These are phyloP conservation scores for Phylloscopus collybita DNA, from an alignment of 2,797 vertebrate genomes.

Conservation along the genomic window DNA sequence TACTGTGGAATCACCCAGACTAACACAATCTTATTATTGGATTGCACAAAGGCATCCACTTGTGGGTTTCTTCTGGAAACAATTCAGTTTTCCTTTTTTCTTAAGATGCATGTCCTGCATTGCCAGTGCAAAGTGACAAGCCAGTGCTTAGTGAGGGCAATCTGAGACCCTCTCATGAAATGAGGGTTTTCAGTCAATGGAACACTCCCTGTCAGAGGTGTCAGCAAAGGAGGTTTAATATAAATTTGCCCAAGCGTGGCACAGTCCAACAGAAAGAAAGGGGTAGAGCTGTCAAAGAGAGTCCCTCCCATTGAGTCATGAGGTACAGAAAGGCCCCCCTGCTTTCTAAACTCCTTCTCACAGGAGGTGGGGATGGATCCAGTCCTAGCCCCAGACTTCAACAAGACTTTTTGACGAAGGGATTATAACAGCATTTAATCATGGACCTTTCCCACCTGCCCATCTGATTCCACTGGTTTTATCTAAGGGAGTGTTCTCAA, in stretches of 20 bases:
- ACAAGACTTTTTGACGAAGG: neutral
- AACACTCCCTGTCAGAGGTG: too few species aligned
- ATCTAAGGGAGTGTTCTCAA: neutral
- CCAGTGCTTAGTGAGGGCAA: too few species aligned
- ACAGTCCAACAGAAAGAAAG: too few species aligned
- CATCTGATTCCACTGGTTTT: neutral
- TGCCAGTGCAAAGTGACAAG: neutral
- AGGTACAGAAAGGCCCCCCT: neutral
- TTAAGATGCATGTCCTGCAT: neutral
- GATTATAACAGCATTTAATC: neutral
- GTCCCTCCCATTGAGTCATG: too few species aligned
- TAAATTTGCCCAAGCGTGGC: too few species aligned
- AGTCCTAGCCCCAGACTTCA: neutral
- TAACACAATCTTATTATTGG: neutral
- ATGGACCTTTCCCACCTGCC: neutral
- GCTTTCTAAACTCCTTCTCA: neutral
- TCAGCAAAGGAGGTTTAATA: too few species aligned
- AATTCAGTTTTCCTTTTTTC: neutral
- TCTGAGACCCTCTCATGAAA: neutral
- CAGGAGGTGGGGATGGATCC: neutral
- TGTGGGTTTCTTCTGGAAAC: too few species aligned
- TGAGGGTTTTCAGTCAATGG: too few species aligned
- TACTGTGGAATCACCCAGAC: neutral
- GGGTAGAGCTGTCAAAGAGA: too few species aligned
- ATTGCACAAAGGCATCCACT: too few species aligned